Conservation (phyloP, 1,140 invertebrate species). For the Hyles euphorbiae region DNA sequence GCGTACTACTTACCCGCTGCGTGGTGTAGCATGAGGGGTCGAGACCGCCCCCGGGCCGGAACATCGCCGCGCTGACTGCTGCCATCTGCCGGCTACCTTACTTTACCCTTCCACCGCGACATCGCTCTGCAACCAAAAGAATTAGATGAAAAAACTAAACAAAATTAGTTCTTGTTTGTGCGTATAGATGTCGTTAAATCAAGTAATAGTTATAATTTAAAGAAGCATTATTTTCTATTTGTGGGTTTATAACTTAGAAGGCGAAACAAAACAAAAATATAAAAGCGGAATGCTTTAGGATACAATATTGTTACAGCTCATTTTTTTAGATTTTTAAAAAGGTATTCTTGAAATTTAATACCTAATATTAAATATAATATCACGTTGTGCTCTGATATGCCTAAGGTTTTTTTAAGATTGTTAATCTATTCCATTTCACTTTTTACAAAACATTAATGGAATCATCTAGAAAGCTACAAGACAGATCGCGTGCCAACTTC, state of each 20-base stretch:
- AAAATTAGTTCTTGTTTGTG: neutral
- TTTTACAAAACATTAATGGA: no score
- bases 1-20: conserved; percentile 58
- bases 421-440: no score
- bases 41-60: conserved; percentile 63
- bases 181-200: neutral
- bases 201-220: neutral
- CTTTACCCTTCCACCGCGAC: conserved; percentile 69
- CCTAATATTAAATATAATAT: no score
- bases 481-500: no score
- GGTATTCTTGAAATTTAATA: no score
- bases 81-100: conserved; percentile 73
- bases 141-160: neutral
- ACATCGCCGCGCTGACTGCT: conserved; percentile 70
- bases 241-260: neutral
- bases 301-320: no score
- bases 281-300: no score
- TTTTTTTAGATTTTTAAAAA: no score
- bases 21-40: conserved; percentile 63
- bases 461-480: no score
- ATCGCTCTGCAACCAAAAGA: conserved; percentile 48
- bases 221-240: neutral
- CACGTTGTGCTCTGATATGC: no score
- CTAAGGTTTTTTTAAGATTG: no score
- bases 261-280: neutral